These are phyloP conservation scores for Hemibagrus guttatus DNA, from an alignment of 2,797 vertebrate species.

Conservation along the genomic window DNA sequence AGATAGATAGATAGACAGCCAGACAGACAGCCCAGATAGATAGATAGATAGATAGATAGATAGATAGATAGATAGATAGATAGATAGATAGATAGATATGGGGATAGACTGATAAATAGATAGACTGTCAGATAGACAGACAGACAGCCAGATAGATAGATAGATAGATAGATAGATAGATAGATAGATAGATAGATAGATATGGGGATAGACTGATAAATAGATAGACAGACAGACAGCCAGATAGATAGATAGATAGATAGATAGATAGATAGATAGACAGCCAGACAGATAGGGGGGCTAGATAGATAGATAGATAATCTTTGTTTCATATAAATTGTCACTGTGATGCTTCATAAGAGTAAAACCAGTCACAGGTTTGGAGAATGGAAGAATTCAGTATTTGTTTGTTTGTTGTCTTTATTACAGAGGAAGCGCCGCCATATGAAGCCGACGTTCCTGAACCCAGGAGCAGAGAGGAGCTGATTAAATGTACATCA, in stretches of 20 bases:
- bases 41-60: not conserved
- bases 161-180: not conserved
- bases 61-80: not conserved
- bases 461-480: constrained; percentile 73
- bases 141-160: not conserved
- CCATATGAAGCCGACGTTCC: constrained; percentile 73
- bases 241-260: not conserved
- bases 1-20: not conserved
- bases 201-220: not conserved
- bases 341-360: no score
- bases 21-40: not conserved
- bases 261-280: not conserved
- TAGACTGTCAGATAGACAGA: no score
- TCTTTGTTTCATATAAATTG: no score
- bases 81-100: not conserved
- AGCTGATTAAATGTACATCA: constrained; percentile 72
- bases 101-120: no score
- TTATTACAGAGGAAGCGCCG: constrained; percentile 61
- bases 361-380: no score
- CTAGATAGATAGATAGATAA: no score
- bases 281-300: no score
- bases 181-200: not conserved
- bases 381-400: not conserved
- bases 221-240: not conserved
- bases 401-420: constrained; percentile 7